Evolutionary conservation across 2,113 vertebrate species (phyloP).

Genomic region (Entomyzon cyanotis): DNA sequence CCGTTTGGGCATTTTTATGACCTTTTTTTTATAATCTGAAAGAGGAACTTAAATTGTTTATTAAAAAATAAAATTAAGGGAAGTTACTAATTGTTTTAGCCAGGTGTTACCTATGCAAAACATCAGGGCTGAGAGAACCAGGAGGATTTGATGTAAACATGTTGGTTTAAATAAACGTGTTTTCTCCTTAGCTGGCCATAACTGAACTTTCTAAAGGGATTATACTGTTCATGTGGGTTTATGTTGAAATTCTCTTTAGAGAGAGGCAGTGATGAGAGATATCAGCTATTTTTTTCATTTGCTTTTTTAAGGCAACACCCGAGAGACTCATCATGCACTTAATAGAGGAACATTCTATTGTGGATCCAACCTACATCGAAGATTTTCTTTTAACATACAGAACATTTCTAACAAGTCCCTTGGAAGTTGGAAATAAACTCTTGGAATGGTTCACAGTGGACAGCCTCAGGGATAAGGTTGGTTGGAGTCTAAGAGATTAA

Average conservation of each 20-base stretch:
- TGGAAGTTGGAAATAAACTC: slow-evolving; percentile 92
- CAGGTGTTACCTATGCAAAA: not conserved
- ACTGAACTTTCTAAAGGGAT: not conserved
- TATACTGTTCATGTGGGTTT: not conserved
- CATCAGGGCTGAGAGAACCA: not conserved
- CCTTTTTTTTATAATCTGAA: not conserved
- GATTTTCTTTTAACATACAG: slow-evolving; percentile 95
- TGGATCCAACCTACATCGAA: slow-evolving; percentile 97
- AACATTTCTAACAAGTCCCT: slow-evolving; percentile 90
- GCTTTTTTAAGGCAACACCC: slow-evolving; percentile 85
- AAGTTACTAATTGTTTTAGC: not conserved
- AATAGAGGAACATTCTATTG: slow-evolving; percentile 96
- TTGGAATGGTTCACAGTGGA: slow-evolving; percentile 94
- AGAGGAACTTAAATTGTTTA: not conserved
- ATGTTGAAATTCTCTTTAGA: not conserved
- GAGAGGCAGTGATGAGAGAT: not conserved
- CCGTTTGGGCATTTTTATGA: not conserved
- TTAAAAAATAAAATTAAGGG: not conserved
- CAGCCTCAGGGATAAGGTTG: slow-evolving; percentile 90
- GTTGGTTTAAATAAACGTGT: rapidly evolving
- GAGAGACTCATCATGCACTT: slow-evolving; percentile 95
- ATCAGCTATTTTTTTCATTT: slow-evolving; percentile 2
- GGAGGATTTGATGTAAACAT: not conserved
- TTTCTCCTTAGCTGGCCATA: not conserved
- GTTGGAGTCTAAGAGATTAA: slow-evolving; percentile 16